Evolutionary conservation across 2,888 invertebrate species (phyloP), one percentile per base, ranked within the genome.

Genomic region (Cabera pusaria): DNA sequence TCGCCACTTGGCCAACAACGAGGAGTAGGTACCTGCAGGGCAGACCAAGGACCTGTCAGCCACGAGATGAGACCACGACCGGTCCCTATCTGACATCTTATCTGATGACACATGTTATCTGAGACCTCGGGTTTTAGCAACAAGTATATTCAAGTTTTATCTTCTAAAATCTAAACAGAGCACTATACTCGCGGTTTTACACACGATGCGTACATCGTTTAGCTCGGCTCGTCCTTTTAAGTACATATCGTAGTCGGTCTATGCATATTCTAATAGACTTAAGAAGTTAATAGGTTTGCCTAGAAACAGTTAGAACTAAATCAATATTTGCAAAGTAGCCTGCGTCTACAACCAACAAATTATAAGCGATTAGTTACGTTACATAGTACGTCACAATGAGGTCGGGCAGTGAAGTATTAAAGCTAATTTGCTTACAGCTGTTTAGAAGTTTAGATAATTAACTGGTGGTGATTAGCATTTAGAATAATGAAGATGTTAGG

Each of bases 341-440:
- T n/a, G n/a, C n/a, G n/a, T n/a, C n/a, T 6, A 12, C 21, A 26
- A 2, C 3, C 9, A 9, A 21, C 12, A 32, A 32, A 39, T 39
- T 22, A 39, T 12, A 21, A 20, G 6, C 23, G 9, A 31, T 37
- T 3, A 6, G 6, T 9, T 12, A 5, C 2, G 6, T 2, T 12
- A 22, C 14, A 11, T n/a, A 27, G 33, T 27, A 24, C 27, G 8
- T 1, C 16, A 7, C 18, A 35, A 31, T 17, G 31, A 31, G 41
- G 41, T 34, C 40, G 24, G 18, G 8, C 20, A 9, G 17, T 6
- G 11, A 29, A 24, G 24, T 18, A 16, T 18, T n/a, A 29, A 24
- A 29, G 26, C 9, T 41, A 26, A 35, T 31, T 21, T 19, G 6
- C 29, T 16, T 11, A 3, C 33, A 40, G 39, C 27, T 11, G 21